Evolutionary conservation across 2,113 vertebrate genomes (phyloP), one percentile per base, ranked within the genome.

Genomic region (Columbina picui): DNA sequence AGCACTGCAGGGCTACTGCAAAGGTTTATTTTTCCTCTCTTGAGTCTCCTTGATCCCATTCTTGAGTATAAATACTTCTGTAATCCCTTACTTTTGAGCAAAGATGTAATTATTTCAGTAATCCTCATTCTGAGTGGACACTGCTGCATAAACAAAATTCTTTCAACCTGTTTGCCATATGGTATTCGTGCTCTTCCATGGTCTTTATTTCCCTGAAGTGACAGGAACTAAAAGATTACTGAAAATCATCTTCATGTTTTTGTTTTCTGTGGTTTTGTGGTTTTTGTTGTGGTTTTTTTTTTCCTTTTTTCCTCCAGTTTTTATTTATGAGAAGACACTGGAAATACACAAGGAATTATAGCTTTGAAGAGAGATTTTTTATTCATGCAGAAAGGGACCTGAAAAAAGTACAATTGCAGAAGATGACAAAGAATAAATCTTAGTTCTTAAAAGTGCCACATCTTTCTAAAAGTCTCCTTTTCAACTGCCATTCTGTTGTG

Each of bases 301-400:
- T 45, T 7, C n/a, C n/a, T 22, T 49, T n/a, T 6, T 4, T 8
- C 1, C 1, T 1, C 1, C 16, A 41, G 39, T 69, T 89, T 93
- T 88, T 93, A 77, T 94, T 94, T 93, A 90, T 88, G 59, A 94
- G 50, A 88, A 91, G 68, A 74, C 34, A 32, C 18, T 80, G 36
- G 7, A 84, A 93, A 88, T 75, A 77, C 52, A 74, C 38, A 92
- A 88, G 15, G 50, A 96, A 90, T 90, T 96, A 81, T 36, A 71
- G 56, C 90, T 96, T 96, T 96, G 92, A 97, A 94, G 56, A 84
- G 15, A 77, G 3, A 95, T 81, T 86, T 91, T 91, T 96, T 96
- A 96, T 96, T 94, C 93, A 93, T 96, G 75, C 92, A 93, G 90
- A 89, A 94, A 84, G 14, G 12, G 41, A 26, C 41, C 64, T 68